phyloP scores from a whole-genome alignment of 2,113 vertebrate species.

The Brachyhypopomus gauderio region DNA sequence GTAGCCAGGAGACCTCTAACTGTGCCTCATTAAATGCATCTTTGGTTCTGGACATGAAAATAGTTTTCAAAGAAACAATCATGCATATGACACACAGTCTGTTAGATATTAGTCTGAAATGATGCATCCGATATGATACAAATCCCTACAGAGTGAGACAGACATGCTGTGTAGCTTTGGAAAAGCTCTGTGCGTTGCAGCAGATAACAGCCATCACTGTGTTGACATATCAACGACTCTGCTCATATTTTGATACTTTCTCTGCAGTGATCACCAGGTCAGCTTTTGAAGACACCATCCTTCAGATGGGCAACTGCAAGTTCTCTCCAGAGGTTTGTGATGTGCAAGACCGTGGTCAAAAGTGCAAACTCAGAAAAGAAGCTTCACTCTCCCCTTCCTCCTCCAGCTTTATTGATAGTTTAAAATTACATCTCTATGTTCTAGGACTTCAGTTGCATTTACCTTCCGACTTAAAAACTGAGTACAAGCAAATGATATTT shows the following conservation, averaged over 20 bases:
- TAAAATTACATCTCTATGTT: constrained; percentile 94
- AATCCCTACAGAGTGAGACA: too few species aligned
- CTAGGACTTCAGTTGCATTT: constrained; percentile 89
- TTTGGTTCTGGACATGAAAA: not conserved
- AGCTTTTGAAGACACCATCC: too few species aligned
- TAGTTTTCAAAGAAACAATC: not conserved
- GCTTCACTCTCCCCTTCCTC: constrained; percentile 88
- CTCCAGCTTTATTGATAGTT: constrained; percentile 96
- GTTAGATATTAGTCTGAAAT: not conserved
- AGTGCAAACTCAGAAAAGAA: constrained; percentile 69
- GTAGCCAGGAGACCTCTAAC: not conserved
- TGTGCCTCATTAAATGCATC: not conserved
- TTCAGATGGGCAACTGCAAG: not conserved
- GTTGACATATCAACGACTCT: too few species aligned
- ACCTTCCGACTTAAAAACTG: constrained; percentile 89
- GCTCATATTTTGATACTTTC: too few species aligned
- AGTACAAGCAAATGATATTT: constrained; percentile 89
- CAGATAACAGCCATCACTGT: too few species aligned
- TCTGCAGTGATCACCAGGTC: too few species aligned
- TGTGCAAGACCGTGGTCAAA: not conserved
- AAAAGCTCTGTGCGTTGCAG: too few species aligned
- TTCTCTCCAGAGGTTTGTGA: not conserved
- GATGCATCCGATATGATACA: not conserved
- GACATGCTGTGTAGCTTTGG: too few species aligned
- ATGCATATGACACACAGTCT: not conserved